Conservation (phyloP, 2,888 invertebrate genomes). For the Sthenelais limicola region DNA sequence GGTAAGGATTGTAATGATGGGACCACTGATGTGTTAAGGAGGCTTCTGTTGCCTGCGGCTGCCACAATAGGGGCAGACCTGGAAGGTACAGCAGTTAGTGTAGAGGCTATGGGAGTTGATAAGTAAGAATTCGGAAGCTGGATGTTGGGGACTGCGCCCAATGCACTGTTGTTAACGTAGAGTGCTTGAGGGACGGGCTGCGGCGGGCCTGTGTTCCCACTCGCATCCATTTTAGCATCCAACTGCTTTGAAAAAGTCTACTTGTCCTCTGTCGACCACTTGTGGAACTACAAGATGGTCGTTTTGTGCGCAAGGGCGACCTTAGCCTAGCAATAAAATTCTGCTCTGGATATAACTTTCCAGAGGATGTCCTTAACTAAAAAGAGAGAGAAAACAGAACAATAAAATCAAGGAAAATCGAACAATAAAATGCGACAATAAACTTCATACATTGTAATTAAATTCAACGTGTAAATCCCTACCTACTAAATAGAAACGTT, state of each 20-base stretch:
- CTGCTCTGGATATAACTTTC: too few relatives aligned
- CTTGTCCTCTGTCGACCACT: too few relatives aligned
- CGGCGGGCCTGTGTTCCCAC: conserved; percentile 10
- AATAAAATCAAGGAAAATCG: too few relatives aligned
- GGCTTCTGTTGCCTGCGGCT: neutral
- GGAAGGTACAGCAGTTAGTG: neutral
- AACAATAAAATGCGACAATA: too few relatives aligned
- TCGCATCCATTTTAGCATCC: conserved; percentile 13
- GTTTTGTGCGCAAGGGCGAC: conserved; percentile 41
- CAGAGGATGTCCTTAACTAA: too few relatives aligned
- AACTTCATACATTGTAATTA: too few relatives aligned
- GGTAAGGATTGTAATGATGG: neutral
- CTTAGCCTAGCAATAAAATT: conserved; percentile 47
- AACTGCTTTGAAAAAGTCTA: too few relatives aligned
- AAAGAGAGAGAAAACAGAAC: too few relatives aligned
- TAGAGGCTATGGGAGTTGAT: neutral
- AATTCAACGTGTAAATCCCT: too few relatives aligned
- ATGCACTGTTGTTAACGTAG: conserved; percentile 42
- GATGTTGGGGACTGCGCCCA: neutral
- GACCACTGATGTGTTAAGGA: neutral
- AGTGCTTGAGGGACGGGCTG: conserved; percentile 45
- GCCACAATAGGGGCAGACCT: neutral
- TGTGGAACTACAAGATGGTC: neutral
- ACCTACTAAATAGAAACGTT: too few relatives aligned
- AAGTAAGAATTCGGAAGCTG: neutral